phyloP scores from a whole-genome alignment of 2,888 invertebrate species.

The Crioceris asparagi region DNA sequence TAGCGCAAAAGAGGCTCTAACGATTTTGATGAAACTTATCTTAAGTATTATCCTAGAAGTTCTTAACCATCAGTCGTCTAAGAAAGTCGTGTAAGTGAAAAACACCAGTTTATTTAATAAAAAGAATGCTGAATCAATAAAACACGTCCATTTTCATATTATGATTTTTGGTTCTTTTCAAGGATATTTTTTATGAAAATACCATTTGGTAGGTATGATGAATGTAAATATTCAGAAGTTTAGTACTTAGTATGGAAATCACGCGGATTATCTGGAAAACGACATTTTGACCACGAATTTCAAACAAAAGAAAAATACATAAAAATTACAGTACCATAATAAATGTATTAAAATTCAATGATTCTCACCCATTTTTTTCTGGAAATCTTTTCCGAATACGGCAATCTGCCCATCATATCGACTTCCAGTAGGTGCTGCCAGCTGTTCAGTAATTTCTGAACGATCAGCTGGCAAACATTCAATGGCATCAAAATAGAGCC shows the following conservation, averaged over 20 bases:
- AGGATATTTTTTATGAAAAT: no score
- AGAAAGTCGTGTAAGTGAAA: no score
- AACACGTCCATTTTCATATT: no score
- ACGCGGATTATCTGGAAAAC: neutral
- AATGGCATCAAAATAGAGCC: slow-evolving; percentile 90
- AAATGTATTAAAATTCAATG: neutral
- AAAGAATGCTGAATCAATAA: no score
- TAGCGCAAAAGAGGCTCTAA: no score
- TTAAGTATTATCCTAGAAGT: no score
- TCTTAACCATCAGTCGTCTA: no score
- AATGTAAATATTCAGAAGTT: no score
- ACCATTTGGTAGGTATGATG: no score
- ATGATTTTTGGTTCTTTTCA: no score
- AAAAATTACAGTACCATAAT: slow-evolving; percentile 1
- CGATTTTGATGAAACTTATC: no score
- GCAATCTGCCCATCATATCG: slow-evolving; percentile 87
- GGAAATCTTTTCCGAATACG: slow-evolving; percentile 86
- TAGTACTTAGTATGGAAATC: neutral
- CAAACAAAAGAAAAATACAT: slow-evolving; percentile 4
- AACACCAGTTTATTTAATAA: no score
- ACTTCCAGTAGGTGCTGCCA: slow-evolving; percentile 57
- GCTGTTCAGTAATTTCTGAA: slow-evolving; percentile 55
- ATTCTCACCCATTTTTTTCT: slow-evolving; percentile 58
- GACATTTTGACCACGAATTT: neutral
- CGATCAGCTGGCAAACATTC: slow-evolving; percentile 77